Conservation (phyloP, 2,888 invertebrate species). For the Diarsia brunnea region DNA sequence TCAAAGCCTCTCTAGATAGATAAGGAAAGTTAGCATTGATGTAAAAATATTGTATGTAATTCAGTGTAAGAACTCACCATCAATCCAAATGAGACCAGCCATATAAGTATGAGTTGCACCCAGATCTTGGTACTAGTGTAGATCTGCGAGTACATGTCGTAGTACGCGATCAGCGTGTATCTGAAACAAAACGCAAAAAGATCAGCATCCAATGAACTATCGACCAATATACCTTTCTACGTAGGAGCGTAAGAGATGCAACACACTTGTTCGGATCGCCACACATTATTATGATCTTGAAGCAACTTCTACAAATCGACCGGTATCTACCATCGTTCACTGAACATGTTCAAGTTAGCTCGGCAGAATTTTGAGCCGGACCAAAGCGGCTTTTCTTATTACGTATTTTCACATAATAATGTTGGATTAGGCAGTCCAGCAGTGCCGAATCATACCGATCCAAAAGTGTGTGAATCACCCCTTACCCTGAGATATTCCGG, state of each 20-base stretch:
- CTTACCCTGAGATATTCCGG: slow-evolving; percentile 10
- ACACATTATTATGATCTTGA: neutral
- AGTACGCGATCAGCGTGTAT: slow-evolving; percentile 96
- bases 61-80: slow-evolving; percentile 88
- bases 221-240: neutral
- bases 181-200: slow-evolving; percentile 87
- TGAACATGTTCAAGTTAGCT: neutral
- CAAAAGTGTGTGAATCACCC: neutral
- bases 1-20: neutral
- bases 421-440: neutral
- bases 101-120: slow-evolving; percentile 94
- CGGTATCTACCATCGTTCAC: neutral
- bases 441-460: neutral
- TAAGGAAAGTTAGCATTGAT: neutral
- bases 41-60: neutral
- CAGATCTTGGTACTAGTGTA: slow-evolving; percentile 94
- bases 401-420: neutral
- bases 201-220: slow-evolving; percentile 18
- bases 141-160: slow-evolving; percentile 94
- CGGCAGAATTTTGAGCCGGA: neutral
- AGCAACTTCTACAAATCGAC: neutral
- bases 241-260: neutral
- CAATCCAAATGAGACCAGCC: slow-evolving; percentile 94
- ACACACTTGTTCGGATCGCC: neutral
- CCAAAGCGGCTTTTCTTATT: no score